A percentile compares a stretch with the other conserved stretches of the same genome.
Evolutionary conservation across 2,113 vertebrate genomes (phyloP).

Genomic region (Rana temporaria): DNA sequence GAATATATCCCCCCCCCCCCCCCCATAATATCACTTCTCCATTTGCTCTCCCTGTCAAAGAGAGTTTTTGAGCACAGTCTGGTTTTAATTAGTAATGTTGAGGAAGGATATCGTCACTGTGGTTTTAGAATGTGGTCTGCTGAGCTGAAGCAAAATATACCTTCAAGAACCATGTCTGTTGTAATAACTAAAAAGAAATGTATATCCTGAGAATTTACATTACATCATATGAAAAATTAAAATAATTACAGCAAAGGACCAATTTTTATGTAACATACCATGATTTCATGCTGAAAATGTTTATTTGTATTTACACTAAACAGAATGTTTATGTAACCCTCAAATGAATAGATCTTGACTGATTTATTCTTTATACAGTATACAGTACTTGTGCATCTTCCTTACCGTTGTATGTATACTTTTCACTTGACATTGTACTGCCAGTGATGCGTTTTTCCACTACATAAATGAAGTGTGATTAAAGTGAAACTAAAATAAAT

Average conservation of each 20-base stretch:
- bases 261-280: neutral
- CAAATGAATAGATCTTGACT: too few relatives aligned
- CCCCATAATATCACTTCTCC: neutral
- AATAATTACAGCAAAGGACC: neutral
- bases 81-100: conserved; percentile 23
- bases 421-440: too few relatives aligned
- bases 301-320: too few relatives aligned
- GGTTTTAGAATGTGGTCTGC: conserved; percentile 7
- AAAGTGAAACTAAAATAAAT: too few relatives aligned
- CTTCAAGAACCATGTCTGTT: neutral
- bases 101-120: conserved; percentile 1
- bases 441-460: too few relatives aligned
- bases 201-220: neutral
- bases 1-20: too few relatives aligned
- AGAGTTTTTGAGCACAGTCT: neutral
- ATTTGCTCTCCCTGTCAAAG: neutral
- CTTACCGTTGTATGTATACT: too few relatives aligned
- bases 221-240: conserved; percentile 4
- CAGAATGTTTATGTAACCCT: too few relatives aligned
- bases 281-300: too few relatives aligned
- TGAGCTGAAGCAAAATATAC: conserved; percentile 1
- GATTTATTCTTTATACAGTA: too few relatives aligned
- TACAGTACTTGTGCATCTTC: too few relatives aligned
- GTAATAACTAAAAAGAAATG: neutral
- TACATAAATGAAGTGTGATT: too few relatives aligned